A percentile compares a stretch with the other conserved stretches of the same genome.
phyloP scores from a whole-genome alignment of 2,888 invertebrate species.

The Thymelicus acteon region DNA sequence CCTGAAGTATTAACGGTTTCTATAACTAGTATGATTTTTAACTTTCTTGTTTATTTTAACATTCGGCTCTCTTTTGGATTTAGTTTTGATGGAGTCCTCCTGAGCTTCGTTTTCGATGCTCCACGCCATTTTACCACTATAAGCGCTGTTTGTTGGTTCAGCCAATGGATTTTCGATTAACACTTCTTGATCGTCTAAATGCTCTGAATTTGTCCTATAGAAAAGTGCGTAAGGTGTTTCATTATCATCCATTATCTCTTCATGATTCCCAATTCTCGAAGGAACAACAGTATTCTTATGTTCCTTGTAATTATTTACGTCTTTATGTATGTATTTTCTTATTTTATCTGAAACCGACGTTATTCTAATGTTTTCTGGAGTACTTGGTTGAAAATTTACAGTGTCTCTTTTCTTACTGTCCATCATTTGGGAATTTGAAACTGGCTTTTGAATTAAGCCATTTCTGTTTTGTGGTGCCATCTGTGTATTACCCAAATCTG shows the following conservation, averaged over 20 bases:
- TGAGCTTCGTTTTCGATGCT: not conserved
- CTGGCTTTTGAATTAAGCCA: constrained; percentile 46
- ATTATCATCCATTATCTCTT: constrained; percentile 49
- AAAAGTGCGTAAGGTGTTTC: constrained; percentile 64
- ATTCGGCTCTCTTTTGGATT: constrained; percentile 43
- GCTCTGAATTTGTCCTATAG: constrained; percentile 60
- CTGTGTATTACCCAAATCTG: not conserved
- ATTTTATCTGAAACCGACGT: constrained; percentile 31
- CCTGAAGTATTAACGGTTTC: constrained; percentile 38
- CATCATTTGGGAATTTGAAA: constrained; percentile 41
- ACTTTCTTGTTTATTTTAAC: constrained; percentile 50
- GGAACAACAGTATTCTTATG: constrained; percentile 24
- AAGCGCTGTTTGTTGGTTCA: not conserved
- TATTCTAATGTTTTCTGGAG: not conserved
- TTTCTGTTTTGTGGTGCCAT: constrained; percentile 44
- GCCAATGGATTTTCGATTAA: constrained; percentile 12
- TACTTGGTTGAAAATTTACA: not conserved
- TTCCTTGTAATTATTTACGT: constrained; percentile 45
- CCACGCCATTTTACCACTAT: constrained; percentile 8
- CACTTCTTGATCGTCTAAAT: constrained; percentile 44
- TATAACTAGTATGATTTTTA: constrained; percentile 50
- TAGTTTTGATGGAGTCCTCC: constrained; percentile 13
- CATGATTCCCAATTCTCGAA: constrained; percentile 50
- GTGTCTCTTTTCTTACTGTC: constrained; percentile 42
- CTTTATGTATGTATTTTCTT: constrained; percentile 54